Conservation (phyloP, 2,113 vertebrate genomes). For the Hepsetus odoe region DNA sequence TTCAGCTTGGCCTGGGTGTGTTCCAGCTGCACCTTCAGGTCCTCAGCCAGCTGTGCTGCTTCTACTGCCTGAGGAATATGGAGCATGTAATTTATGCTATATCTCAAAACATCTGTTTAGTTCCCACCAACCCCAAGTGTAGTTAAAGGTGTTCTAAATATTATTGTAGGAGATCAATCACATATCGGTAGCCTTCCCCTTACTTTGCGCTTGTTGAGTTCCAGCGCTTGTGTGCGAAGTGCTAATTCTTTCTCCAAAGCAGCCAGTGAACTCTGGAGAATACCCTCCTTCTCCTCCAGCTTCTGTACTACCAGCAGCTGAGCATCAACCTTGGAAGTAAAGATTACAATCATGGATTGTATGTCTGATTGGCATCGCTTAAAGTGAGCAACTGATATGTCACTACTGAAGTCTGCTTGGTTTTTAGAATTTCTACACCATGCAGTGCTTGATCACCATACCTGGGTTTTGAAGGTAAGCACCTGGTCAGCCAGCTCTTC, state of each 20-base stretch:
- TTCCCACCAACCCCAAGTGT: background rate
- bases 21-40: slow-evolving; percentile 91
- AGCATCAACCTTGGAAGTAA: slow-evolving; percentile 84
- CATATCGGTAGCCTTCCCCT: slow-evolving; percentile 42
- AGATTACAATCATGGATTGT: background rate
- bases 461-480: slow-evolving; percentile 90
- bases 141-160: background rate
- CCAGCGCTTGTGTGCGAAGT: slow-evolving; percentile 83
- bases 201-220: slow-evolving; percentile 94
- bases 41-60: slow-evolving; percentile 90
- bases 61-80: slow-evolving; percentile 83
- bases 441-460: slow-evolving; percentile 43
- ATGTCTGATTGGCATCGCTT: no score
- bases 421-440: background rate
- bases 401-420: background rate
- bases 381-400: no score
- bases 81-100: background rate
- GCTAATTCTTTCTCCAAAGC: slow-evolving; percentile 88
- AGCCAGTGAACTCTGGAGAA: slow-evolving; percentile 83
- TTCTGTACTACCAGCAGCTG: slow-evolving; percentile 90
- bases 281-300: slow-evolving; percentile 89
- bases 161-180: background rate
- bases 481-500: slow-evolving; percentile 92
- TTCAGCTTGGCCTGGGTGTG: slow-evolving; percentile 87
- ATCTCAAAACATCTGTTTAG: background rate